Evolutionary conservation across 2,113 vertebrate genomes (phyloP).

Genomic region (Tenebrosternarchus preto): DNA sequence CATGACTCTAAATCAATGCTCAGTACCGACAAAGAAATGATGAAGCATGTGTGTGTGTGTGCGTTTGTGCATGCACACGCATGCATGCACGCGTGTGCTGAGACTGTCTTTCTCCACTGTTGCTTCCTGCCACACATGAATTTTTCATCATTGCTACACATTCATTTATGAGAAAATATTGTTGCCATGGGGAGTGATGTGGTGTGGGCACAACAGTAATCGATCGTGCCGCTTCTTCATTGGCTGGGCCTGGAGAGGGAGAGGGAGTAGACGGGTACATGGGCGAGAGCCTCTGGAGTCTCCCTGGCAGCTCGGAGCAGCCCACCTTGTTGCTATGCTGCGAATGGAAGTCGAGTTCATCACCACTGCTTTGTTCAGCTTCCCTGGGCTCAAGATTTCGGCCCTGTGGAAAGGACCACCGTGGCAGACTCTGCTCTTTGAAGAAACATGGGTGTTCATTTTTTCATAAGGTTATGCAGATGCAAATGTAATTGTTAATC

Average conservation of each 20-base stretch:
- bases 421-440: too few species aligned
- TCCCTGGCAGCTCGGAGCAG: background rate
- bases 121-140: constrained; percentile 55
- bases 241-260: background rate
- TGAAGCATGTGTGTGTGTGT: constrained; percentile 43
- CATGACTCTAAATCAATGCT: constrained; percentile 49
- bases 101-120: constrained; percentile 14
- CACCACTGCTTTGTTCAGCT: background rate
- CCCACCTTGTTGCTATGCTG: constrained; percentile 16
- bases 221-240: constrained; percentile 31
- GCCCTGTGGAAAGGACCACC: background rate
- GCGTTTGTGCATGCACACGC: background rate
- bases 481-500: too few species aligned
- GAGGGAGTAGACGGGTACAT: background rate
- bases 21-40: constrained; percentile 63
- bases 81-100: constrained; percentile 22
- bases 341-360: background rate
- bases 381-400: background rate
- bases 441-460: too few species aligned
- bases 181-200: constrained; percentile 53
- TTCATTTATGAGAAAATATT: constrained; percentile 57
- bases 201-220: constrained; percentile 45
- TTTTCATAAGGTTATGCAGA: too few species aligned
- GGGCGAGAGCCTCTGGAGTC: background rate
- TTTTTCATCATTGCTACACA: constrained; percentile 61